A percentile compares a stretch with the other conserved stretches of the same genome.
Conservation (phyloP, 2,113 vertebrate species). For the Pangasianodon hypophthalmus region DNA sequence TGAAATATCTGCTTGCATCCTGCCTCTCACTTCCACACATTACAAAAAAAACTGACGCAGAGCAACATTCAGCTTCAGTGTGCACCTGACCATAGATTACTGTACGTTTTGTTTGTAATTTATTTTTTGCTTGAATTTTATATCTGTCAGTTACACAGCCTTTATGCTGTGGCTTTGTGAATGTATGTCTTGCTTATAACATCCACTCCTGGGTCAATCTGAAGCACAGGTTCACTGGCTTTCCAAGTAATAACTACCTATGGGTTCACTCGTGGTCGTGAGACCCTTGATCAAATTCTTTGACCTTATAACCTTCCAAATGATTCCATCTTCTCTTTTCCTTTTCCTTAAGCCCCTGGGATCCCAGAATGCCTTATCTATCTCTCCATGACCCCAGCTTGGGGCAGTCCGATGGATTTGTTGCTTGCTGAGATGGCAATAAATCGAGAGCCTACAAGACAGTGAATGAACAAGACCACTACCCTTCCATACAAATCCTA, state of each 20-base stretch:
- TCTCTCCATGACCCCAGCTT: constrained; percentile 24
- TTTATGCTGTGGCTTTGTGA: background rate
- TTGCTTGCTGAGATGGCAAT: constrained; percentile 55
- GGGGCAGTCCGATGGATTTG: constrained; percentile 49
- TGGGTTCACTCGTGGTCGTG: background rate
- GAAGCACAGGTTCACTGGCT: constrained; percentile 11
- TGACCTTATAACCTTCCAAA: constrained; percentile 5
- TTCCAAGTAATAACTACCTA: constrained; percentile 38
- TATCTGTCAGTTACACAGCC: background rate
- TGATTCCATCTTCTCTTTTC: constrained; percentile 19
- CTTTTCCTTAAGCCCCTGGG: background rate
- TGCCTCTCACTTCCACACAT: background rate
- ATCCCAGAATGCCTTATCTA: background rate
- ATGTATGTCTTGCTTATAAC: background rate
- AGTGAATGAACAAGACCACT: constrained; percentile 6
- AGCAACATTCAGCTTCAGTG: background rate
- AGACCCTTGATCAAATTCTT: constrained; percentile 22
- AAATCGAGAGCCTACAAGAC: constrained; percentile 11
- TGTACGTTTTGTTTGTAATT: background rate
- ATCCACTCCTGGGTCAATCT: constrained; percentile 28
- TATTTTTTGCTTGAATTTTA: background rate
- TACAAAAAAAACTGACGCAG: background rate
- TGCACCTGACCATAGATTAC: background rate
- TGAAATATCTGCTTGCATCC: background rate
- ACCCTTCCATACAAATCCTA: constrained; percentile 19